Evolutionary conservation across 2,113 vertebrate genomes (phyloP), one percentile per base, ranked within the genome.

Genomic region (Heterochromis multidens): DNA sequence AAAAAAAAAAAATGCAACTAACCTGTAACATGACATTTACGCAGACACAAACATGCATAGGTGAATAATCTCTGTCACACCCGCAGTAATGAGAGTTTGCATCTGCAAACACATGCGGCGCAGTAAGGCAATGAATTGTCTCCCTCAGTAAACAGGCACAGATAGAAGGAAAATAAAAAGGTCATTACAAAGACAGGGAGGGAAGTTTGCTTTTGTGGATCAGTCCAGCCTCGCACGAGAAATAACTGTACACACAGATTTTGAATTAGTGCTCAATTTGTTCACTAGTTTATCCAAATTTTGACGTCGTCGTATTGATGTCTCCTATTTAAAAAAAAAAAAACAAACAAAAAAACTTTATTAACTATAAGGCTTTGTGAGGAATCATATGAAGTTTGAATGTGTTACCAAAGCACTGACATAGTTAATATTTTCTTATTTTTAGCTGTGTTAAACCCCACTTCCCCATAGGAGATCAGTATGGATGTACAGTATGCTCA

Each of bases 41-140:
- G 43, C 58, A 56, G 29, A 70, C 49, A 27, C 77, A 14, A 25
- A 90, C 74, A 80, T n/a, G 58, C 84, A 65, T 5, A 61, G 56
- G 59, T 81, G 74, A 92, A 83, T 85, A 77, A 87, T 88, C 59
- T 84, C 61, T 78, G 40, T 81, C 78, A 78, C 43, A 29, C 61
- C 16, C 9, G 10, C 81, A 65, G 72, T 84, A 88, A 90, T 85
- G 77, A 89, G 72, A 57, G 79, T 56, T 70, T 81, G 83, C 81
- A 72, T 88, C 33, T 80, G 81, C 63, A 89, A 82, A 87, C 82
- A 88, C 58, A 80, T 62, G 70, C 2, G 6, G 21, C 37, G 46
- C 81, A 43, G 67, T 33, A 12, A 72, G 33, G 72, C 80, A 78
- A 58, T 57, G 33, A 78, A 35, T 59, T 10, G 46, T 62, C 62